Evolutionary conservation across 2,113 vertebrate species (phyloP).

Genomic region (Cololabis saira): DNA sequence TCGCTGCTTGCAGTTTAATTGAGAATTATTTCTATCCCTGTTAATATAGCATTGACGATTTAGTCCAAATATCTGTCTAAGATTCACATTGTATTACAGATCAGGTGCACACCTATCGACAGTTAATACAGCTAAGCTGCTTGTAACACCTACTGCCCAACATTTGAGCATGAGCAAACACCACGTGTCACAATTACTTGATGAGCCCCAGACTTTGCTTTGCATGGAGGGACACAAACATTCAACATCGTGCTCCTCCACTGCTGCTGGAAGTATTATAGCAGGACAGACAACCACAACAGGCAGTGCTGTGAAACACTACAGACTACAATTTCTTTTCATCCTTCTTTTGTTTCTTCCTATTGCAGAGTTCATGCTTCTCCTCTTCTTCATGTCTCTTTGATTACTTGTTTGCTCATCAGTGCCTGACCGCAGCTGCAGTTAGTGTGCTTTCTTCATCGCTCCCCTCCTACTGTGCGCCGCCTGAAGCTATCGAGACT

Average conservation of each 20-base stretch:
- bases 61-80: no score
- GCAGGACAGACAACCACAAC: background rate
- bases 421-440: conserved; percentile 70
- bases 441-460: conserved; percentile 34
- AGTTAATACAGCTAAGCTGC: no score
- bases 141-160: no score
- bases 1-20: no score
- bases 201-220: no score
- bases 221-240: conserved; percentile 2
- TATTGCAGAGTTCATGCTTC: conserved; percentile 38
- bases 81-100: no score
- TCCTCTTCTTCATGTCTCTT: conserved; percentile 57
- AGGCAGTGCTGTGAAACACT: conserved; percentile 8
- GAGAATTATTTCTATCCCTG: no score
- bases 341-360: conserved; percentile 39
- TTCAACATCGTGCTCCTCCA: conserved; percentile 9
- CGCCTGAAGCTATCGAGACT: conserved; percentile 47
- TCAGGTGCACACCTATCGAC: no score
- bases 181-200: no score
- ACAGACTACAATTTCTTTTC: conserved; percentile 8
- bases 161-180: no score
- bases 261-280: conserved; percentile 1
- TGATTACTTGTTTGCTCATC: conserved; percentile 67
- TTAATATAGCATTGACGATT: no score
- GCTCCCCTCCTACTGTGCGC: conserved; percentile 24